Evolutionary conservation across 2,888 invertebrate species (phyloP).

Genomic region (Apodemia duryi): DNA sequence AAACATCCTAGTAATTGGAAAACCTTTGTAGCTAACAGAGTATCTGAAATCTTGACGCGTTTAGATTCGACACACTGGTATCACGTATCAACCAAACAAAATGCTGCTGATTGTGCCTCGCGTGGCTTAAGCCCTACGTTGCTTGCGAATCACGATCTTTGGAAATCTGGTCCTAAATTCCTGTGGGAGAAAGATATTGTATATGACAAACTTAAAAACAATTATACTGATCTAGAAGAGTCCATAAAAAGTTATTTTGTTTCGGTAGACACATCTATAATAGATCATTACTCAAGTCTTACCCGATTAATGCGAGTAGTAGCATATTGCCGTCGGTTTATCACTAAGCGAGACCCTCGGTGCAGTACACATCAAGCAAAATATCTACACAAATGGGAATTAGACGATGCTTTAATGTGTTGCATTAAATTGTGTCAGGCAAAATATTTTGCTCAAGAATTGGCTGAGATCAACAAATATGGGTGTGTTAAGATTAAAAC

Average conservation of each 20-base stretch:
- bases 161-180: background rate
- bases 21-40: no score
- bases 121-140: background rate
- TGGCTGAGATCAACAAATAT: background rate
- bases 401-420: no score
- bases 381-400: background rate
- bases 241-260: background rate
- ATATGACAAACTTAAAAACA: background rate
- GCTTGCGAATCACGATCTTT: background rate
- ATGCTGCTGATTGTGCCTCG: background rate
- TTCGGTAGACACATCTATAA: background rate
- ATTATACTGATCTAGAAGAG: background rate
- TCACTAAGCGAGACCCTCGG: background rate
- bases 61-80: no score
- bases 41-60: no score
- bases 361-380: background rate
- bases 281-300: background rate
- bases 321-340: background rate
- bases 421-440: no score
- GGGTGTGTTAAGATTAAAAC: background rate
- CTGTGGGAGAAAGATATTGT: background rate
- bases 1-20: background rate
- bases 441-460: background rate
- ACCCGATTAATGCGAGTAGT: background rate
- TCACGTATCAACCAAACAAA: no score